Conservation (phyloP, 2,797 vertebrate genomes). For the Tapera naevia region DNA sequence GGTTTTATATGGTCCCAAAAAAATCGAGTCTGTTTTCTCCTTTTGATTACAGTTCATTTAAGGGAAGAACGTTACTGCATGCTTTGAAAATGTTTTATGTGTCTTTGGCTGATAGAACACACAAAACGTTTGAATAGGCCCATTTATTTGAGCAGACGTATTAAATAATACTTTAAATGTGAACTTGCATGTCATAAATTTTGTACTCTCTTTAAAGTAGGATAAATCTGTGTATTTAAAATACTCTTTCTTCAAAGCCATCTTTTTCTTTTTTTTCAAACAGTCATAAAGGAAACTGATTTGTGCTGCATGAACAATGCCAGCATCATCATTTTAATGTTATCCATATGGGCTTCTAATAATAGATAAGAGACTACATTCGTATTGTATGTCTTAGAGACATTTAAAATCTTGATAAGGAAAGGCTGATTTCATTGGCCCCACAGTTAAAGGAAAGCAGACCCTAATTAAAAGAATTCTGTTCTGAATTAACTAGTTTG, state of each 20-base stretch:
- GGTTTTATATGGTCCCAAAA: slow-evolving; percentile 60
- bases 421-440: slow-evolving; percentile 79
- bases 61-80: slow-evolving; percentile 66
- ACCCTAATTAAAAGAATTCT: slow-evolving; percentile 85
- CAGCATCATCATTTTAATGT: slow-evolving; percentile 90
- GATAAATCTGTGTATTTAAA: slow-evolving; percentile 77
- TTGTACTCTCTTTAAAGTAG: slow-evolving; percentile 74
- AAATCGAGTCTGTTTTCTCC: slow-evolving; percentile 67
- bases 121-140: slow-evolving; percentile 75
- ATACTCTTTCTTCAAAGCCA: slow-evolving; percentile 75
- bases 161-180: slow-evolving; percentile 80
- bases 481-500: slow-evolving; percentile 86
- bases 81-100: slow-evolving; percentile 74
- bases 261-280: slow-evolving; percentile 52
- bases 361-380: slow-evolving; percentile 81
- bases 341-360: slow-evolving; percentile 90
- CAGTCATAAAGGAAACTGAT: slow-evolving; percentile 75
- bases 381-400: slow-evolving; percentile 82
- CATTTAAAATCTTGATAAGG: slow-evolving; percentile 82
- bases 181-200: slow-evolving; percentile 75
- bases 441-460: slow-evolving; percentile 82
- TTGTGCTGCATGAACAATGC: slow-evolving; percentile 78
- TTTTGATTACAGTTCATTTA: slow-evolving; percentile 76
- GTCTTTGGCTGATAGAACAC: slow-evolving; percentile 74
- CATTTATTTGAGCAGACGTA: slow-evolving; percentile 76